A percentile compares a stretch with the other conserved stretches of the same genome.
phyloP scores from a whole-genome alignment of 2,888 invertebrate species.

The Sepioteuthis lessoniana region DNA sequence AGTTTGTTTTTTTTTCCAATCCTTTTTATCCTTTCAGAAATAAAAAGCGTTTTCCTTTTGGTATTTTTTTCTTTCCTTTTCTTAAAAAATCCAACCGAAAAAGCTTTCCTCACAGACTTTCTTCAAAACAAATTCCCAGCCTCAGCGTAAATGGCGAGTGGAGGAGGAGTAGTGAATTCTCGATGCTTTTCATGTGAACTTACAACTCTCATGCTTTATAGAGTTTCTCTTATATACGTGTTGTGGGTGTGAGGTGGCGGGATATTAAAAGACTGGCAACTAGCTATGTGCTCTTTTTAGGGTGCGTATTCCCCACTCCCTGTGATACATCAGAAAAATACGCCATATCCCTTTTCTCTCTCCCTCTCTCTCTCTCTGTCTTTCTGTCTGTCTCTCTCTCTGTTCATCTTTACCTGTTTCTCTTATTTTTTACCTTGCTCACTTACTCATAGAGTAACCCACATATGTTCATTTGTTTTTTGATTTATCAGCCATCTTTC shows the following conservation, averaged over 20 bases:
- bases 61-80: not conserved
- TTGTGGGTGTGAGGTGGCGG: not conserved
- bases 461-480: too few species aligned
- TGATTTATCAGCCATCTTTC: too few species aligned
- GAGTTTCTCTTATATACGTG: not conserved
- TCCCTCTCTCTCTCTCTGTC: too few species aligned
- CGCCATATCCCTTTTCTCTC: not conserved
- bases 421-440: not conserved
- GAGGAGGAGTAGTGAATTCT: not conserved
- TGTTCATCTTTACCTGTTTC: not conserved
- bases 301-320: slow-evolving; percentile 8
- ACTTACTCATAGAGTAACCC: not conserved
- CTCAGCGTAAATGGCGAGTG: not conserved
- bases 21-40: not conserved
- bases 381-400: too few species aligned
- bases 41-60: too few species aligned
- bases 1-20: not conserved
- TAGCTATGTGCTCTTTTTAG: not conserved
- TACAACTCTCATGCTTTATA: not conserved
- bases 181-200: not conserved
- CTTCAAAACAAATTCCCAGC: not conserved
- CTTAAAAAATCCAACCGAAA: not conserved
- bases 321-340: slow-evolving; percentile 33
- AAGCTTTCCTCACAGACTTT: not conserved
- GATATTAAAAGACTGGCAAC: not conserved